phyloP scores from a whole-genome alignment of 2,113 vertebrate genomes.

The Clarias magur region DNA sequence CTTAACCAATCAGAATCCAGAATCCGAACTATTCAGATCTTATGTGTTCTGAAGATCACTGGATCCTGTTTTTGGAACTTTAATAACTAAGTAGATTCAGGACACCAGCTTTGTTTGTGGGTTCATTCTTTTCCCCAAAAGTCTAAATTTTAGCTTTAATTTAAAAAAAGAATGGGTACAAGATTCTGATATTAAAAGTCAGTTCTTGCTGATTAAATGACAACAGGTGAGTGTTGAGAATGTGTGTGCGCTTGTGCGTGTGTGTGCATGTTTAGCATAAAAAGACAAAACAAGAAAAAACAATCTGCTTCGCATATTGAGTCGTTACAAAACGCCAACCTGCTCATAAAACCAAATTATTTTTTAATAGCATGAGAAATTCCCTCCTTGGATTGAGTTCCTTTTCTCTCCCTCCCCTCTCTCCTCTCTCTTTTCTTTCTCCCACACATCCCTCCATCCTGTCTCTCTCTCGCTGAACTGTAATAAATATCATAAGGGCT shows the following conservation, averaged over 20 bases:
- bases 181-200: not conserved
- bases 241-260: slow-evolving; percentile 1
- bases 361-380: slow-evolving; percentile 65
- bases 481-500: slow-evolving; percentile 72
- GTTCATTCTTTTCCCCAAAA: not conserved
- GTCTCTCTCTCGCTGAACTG: slow-evolving; percentile 51
- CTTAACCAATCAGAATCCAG: not conserved
- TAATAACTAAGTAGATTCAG: not conserved
- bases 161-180: not conserved
- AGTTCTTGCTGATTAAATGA: not conserved
- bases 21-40: not conserved
- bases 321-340: slow-evolving; percentile 43
- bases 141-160: not conserved
- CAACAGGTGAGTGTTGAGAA: not conserved
- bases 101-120: too few species aligned
- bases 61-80: too few species aligned
- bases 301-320: slow-evolving; percentile 58
- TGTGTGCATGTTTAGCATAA: not conserved
- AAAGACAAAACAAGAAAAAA: not conserved
- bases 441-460: slow-evolving; percentile 14
- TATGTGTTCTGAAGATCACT: too few species aligned
- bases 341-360: slow-evolving; percentile 60
- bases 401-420: not conserved
- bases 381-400: slow-evolving; percentile 52
- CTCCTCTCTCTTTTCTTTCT: slow-evolving; percentile 5